phyloP scores from a whole-genome alignment of 2,888 invertebrate species.

The Yponomeuta malinellus region DNA sequence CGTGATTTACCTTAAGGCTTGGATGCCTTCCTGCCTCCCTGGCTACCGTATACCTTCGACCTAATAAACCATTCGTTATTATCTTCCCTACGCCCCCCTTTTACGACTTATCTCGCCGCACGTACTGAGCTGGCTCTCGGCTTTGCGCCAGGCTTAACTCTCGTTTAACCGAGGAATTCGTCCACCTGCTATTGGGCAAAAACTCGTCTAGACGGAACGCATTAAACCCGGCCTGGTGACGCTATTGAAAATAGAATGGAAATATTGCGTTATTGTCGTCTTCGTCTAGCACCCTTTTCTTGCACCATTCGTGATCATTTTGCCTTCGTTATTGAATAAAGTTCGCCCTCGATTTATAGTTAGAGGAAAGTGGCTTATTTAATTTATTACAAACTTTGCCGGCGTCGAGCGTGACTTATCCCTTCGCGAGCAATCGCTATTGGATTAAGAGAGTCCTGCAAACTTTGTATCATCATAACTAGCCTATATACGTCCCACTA shows the following conservation, averaged over 20 bases:
- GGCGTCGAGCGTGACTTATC: not conserved
- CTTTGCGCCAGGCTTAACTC: slow-evolving; percentile 19
- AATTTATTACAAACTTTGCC: not conserved
- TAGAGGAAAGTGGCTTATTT: not conserved
- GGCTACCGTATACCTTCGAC: not conserved
- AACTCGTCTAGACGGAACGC: slow-evolving; percentile 60
- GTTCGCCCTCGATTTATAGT: not conserved
- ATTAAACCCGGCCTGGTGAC: slow-evolving; percentile 24
- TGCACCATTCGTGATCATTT: not conserved
- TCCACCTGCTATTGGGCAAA: slow-evolving; percentile 49
- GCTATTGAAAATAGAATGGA: slow-evolving; percentile 8
- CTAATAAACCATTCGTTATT: slow-evolving; percentile 9
- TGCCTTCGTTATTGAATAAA: not conserved
- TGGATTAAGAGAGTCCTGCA: not conserved
- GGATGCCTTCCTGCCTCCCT: not conserved
- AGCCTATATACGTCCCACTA: too few relatives aligned
- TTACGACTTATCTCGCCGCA: slow-evolving; percentile 18
- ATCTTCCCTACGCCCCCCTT: slow-evolving; percentile 20
- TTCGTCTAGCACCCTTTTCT: slow-evolving; percentile 19
- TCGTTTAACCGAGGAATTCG: slow-evolving; percentile 26
- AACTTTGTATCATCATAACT: too few relatives aligned
- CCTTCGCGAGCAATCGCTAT: not conserved
- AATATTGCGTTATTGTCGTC: slow-evolving; percentile 35
- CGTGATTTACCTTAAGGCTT: not conserved
- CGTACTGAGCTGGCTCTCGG: slow-evolving; percentile 16